Conservation (phyloP, 2,888 invertebrate genomes). For the Ochlodes sylvanus region DNA sequence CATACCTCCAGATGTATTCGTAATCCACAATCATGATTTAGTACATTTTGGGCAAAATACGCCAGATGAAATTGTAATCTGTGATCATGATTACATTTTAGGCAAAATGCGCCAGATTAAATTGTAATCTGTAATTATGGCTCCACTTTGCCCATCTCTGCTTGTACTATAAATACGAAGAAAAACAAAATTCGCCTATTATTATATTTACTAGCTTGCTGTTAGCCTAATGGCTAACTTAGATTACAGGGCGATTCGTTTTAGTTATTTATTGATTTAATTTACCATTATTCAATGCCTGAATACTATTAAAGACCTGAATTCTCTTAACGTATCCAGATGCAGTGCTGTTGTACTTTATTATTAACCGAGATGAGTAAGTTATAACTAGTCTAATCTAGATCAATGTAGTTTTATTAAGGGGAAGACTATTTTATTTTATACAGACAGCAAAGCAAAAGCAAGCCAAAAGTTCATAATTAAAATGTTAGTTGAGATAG, state of each 20-base stretch:
- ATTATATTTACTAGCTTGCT: neutral
- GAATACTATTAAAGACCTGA: conserved; percentile 40
- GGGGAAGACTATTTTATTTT: neutral
- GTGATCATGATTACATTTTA: too few relatives aligned
- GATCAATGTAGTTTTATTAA: neutral
- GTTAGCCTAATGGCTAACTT: neutral
- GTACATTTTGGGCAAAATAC: too few relatives aligned
- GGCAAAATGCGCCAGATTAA: too few relatives aligned
- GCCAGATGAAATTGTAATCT: too few relatives aligned
- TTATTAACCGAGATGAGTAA: conserved; percentile 18
- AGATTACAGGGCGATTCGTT: conserved; percentile 29
- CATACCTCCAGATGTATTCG: too few relatives aligned
- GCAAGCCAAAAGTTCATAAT: neutral
- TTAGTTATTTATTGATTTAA: conserved; percentile 40
- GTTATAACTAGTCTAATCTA: conserved; percentile 24
- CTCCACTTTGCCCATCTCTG: too few relatives aligned
- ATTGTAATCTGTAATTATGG: too few relatives aligned
- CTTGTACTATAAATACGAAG: too few relatives aligned
- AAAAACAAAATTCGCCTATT: neutral
- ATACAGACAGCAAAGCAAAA: neutral
- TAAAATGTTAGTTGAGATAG: too few relatives aligned
- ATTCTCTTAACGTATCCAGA: conserved; percentile 19
- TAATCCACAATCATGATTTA: too few relatives aligned
- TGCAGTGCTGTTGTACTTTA: conserved; percentile 14
- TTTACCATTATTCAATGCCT: conserved; percentile 41